Evolutionary conservation across 2,797 vertebrate genomes (phyloP).

Genomic region (Anguilla pacifica): DNA sequence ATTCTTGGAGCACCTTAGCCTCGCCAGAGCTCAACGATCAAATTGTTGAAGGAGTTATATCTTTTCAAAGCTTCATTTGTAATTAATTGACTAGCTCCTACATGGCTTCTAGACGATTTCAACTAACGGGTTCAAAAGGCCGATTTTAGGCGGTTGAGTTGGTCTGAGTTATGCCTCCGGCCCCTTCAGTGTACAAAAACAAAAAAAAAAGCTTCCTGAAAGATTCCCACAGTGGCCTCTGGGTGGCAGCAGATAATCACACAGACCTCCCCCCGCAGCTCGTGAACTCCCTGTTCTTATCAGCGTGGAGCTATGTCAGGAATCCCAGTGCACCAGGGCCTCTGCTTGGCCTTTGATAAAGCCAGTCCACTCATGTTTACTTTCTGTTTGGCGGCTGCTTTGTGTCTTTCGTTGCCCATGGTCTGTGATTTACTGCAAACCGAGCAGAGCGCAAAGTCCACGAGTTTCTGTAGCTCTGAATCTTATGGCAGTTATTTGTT

Average conservation of each 20-base stretch:
- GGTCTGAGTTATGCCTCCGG: no score
- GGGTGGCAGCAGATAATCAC: constrained; percentile 62
- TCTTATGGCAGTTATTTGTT: background rate
- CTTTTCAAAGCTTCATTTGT: background rate
- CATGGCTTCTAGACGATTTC: background rate
- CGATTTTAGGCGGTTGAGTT: background rate
- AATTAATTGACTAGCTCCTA: background rate
- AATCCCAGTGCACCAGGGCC: constrained; percentile 7
- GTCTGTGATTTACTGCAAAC: constrained; percentile 1
- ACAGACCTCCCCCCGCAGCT: constrained; percentile 6
- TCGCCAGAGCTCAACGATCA: background rate
- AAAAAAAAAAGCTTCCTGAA: background rate
- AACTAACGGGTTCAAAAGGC: background rate
- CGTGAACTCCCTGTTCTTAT: background rate
- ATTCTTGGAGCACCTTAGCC: background rate
- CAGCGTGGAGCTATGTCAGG: constrained; percentile 63
- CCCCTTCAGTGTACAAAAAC: background rate
- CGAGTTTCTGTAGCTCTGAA: background rate
- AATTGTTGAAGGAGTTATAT: background rate
- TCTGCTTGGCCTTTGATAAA: background rate
- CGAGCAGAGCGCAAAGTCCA: background rate
- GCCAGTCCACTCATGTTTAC: background rate
- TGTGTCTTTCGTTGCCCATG: background rate
- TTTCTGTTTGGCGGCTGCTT: background rate
- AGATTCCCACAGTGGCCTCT: constrained; percentile 47